phyloP scores from a whole-genome alignment of 2,888 invertebrate species.

The Doris montereyensis region DNA sequence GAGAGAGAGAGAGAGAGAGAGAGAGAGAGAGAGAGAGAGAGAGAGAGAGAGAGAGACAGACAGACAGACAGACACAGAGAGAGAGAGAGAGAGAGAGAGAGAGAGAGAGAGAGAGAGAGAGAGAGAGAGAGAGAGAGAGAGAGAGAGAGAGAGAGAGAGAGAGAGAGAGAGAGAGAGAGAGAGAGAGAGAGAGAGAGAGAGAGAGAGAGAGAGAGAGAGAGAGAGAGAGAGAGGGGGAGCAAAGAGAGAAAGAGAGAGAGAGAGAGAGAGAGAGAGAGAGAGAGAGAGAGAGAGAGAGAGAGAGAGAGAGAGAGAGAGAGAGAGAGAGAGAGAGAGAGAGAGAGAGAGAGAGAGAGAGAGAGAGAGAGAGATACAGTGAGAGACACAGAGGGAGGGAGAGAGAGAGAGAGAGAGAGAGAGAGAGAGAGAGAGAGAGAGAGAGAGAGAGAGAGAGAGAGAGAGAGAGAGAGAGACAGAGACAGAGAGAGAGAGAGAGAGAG shows the following conservation, averaged over 20 bases:
- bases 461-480: background rate
- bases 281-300: background rate
- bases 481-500: slow-evolving; percentile 1
- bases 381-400: background rate
- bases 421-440: background rate
- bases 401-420: background rate
- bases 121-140: background rate
- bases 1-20: too few relatives aligned
- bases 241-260: background rate
- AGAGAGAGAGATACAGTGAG: background rate
- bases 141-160: background rate
- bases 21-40: background rate
- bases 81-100: background rate
- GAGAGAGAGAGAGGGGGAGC: background rate
- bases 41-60: background rate
- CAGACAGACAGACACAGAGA: background rate
- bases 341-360: background rate
- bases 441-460: background rate
- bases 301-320: background rate
- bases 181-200: background rate
- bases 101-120: background rate
- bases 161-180: background rate
- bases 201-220: background rate
- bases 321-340: background rate
- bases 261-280: background rate